These are phyloP conservation scores for Herminia tarsipennalis DNA, from an alignment of 2,888 invertebrate species.

Conservation along the genomic window DNA sequence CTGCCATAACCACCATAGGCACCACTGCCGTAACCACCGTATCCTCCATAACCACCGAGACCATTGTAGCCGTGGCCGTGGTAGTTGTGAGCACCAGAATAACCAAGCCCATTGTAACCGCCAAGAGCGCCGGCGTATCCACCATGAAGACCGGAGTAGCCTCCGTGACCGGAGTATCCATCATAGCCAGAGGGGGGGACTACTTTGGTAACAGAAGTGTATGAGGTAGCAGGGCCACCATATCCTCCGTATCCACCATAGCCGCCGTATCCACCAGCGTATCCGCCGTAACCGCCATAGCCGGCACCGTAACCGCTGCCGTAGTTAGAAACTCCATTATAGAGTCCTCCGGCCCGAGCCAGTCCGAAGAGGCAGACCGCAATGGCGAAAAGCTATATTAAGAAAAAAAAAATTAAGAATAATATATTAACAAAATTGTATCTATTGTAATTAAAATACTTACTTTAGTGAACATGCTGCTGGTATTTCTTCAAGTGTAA, in stretches of 20 bases:
- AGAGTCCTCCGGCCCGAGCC: conserved; percentile 52
- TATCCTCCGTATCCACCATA: conserved; percentile 23
- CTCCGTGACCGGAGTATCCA: conserved; percentile 15
- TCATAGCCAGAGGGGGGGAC: conserved; percentile 27
- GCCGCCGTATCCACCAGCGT: conserved; percentile 21
- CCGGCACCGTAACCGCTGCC: conserved; percentile 18
- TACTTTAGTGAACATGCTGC: conserved; percentile 70
- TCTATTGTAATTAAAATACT: conserved; percentile 25
- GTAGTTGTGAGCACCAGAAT: conserved; percentile 14
- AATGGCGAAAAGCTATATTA: conserved; percentile 51
- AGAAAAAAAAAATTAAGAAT: background rate
- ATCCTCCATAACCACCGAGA: too few species aligned
- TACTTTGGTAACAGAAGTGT: conserved; percentile 42
- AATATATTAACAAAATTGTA: background rate
- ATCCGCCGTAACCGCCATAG: conserved; percentile 16
- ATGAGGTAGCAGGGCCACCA: conserved; percentile 42
- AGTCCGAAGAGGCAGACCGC: conserved; percentile 59
- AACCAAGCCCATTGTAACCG: background rate
- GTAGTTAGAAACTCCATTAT: conserved; percentile 26
- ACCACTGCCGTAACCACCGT: too few species aligned
- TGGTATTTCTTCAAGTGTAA: conserved; percentile 57
- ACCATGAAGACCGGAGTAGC: conserved; percentile 4
- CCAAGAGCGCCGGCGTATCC: conserved; percentile 19
- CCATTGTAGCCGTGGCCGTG: conserved; percentile 19
- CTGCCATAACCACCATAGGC: conserved; percentile 19